A percentile compares a stretch with the other conserved stretches of the same genome.
phyloP scores from a whole-genome alignment of 2,113 vertebrate species.

The Halichoerus grypus region DNA sequence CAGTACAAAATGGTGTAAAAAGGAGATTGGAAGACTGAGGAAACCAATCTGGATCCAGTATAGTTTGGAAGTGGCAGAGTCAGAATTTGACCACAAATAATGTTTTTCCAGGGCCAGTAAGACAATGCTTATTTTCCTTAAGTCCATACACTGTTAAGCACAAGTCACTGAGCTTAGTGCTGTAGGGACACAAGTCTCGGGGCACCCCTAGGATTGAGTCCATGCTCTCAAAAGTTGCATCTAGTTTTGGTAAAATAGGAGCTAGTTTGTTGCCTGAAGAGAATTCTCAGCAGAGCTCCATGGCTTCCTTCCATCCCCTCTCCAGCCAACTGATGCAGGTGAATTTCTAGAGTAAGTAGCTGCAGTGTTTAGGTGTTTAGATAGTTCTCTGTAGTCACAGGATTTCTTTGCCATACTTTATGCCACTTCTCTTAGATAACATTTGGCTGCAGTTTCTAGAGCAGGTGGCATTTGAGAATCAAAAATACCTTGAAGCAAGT shows the following conservation, averaged over 20 bases:
- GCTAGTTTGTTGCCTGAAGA: not conserved
- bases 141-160: not conserved
- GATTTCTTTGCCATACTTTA: constrained; percentile 49
- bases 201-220: not conserved
- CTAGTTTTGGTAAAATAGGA: not conserved
- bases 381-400: not conserved
- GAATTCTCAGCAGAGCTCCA: not conserved
- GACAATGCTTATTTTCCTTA: not conserved
- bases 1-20: not conserved
- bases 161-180: not conserved
- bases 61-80: not conserved
- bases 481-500: constrained; percentile 80
- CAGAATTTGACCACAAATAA: not conserved
- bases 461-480: constrained; percentile 77
- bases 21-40: not conserved
- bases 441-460: constrained; percentile 75
- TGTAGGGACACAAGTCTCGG: not conserved
- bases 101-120: not conserved
- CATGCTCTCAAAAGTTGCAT: not conserved
- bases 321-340: not conserved
- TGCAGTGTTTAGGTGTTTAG: constrained; percentile 12
- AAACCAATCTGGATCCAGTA: not conserved
- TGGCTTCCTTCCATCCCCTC: not conserved
- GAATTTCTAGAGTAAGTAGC: not conserved
- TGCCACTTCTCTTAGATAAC: constrained; percentile 68